Base-by-base conservation (phyloP, 2,797 vertebrate species). In the Coreius guichenoti region DNA sequence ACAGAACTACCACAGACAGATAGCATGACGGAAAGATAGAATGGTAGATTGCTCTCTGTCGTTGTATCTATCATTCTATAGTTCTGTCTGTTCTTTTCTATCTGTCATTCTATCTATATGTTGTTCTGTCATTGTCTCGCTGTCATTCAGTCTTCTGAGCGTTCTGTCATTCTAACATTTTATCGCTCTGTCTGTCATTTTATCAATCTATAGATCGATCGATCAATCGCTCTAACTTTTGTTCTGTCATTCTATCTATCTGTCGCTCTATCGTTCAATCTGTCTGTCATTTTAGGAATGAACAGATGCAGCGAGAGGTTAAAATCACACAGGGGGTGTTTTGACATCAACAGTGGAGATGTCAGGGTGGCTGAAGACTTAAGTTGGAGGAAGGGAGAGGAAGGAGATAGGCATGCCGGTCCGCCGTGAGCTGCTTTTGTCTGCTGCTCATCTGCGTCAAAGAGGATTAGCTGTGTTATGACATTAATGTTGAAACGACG, bases 391-490 rank as follows among this genome's bases (percentile, higher is more conserved):
- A 65, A 69, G 70, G 23, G 23, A 79, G 54, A 47, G 2, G 13
- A 21, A 51, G 54, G 17, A 63, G 45, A 47, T 72, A 31, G 29
- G 36, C 76, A 58, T 23, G 19, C 1, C 16, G 23, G 19, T 73
- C 21, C 39, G 14, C 78, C 26, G 26, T 84, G 83, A 86, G 33
- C 76, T 86, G 69, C 81, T 86, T 92, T 93, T 93, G 92, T 93
- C 89, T 93, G 88, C 86, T 91, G 90, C 92, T 93, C 90, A 92
- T 92, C 89, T 86, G 76, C 68, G 86, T 83, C 45, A 92, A 93
- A 94, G 92, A 93, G 91, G 93, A 93, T 94, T 95, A 94, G 43
- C 3, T 73, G 82, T 91, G 90, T 91, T 92, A 90, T 90, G 92
- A 92, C 91, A 92, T 92, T 92, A 88, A 92, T 91, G 85, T 90